Evolutionary conservation across 2,113 vertebrate genomes (phyloP).

Genomic region (Erythrocercus mccallii): DNA sequence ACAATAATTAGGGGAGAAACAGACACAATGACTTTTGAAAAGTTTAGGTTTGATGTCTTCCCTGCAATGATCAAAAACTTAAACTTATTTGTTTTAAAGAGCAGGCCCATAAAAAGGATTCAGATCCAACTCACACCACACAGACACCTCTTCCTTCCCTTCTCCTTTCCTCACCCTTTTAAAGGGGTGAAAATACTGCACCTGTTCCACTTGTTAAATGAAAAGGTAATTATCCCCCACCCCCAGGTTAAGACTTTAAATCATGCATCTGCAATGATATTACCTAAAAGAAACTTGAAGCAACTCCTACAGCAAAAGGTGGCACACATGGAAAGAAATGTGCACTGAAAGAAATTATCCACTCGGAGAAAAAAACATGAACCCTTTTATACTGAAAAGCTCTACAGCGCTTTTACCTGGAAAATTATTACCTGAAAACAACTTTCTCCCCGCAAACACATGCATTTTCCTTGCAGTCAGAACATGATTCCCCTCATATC

Average conservation of each 20-base stretch:
- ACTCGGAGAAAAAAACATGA: background rate
- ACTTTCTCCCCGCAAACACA: background rate
- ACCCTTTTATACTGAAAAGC: background rate
- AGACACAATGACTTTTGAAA: background rate
- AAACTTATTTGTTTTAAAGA: background rate
- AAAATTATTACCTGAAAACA: background rate
- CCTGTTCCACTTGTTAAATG: background rate
- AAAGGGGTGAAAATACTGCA: background rate
- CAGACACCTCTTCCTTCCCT: background rate
- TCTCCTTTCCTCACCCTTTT: background rate
- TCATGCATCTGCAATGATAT: background rate
- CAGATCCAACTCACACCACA: background rate
- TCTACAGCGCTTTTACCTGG: background rate
- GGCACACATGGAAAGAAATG: background rate
- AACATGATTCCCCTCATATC: background rate
- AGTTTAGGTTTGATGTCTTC: background rate
- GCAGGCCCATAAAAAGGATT: background rate
- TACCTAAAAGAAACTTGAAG: background rate
- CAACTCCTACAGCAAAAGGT: background rate
- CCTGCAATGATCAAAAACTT: background rate
- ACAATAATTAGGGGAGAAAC: background rate
- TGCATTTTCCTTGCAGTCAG: background rate
- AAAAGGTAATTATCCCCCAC: background rate
- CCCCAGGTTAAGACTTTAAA: background rate
- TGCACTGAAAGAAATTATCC: background rate